Conservation (phyloP, 2,113 vertebrate species). For the Heteronetta atricapilla region DNA sequence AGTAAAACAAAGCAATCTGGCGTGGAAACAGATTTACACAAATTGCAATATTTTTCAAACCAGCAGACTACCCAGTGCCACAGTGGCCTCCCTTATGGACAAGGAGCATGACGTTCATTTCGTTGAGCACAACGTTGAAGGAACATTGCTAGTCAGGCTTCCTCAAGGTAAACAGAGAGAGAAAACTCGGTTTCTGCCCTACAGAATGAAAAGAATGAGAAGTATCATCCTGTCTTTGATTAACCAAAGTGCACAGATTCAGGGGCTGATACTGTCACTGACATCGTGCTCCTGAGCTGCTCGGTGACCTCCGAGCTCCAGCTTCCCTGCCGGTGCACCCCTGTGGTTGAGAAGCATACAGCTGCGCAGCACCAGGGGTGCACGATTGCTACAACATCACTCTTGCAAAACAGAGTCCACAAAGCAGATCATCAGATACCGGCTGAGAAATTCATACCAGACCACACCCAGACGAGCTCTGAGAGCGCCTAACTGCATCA, state of each 20-base stretch:
- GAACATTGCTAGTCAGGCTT: background rate
- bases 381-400: conserved; percentile 11
- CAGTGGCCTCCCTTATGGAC: background rate
- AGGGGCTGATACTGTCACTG: background rate
- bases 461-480: conserved; percentile 55
- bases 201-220: background rate
- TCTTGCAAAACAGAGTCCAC: conserved; percentile 64
- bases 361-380: background rate
- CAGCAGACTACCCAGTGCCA: background rate
- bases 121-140: background rate
- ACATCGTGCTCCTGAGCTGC: background rate
- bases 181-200: background rate
- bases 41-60: background rate
- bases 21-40: background rate
- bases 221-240: background rate
- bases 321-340: accelerated
- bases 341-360: background rate
- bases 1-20: background rate
- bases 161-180: background rate
- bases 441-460: conserved; percentile 31
- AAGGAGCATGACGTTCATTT: background rate
- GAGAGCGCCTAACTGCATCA: background rate
- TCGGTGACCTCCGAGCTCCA: background rate
- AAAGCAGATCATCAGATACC: conserved; percentile 64
- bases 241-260: background rate